Base-by-base conservation (phyloP, 2,797 vertebrate species). In the Trematomus bernacchii region DNA sequence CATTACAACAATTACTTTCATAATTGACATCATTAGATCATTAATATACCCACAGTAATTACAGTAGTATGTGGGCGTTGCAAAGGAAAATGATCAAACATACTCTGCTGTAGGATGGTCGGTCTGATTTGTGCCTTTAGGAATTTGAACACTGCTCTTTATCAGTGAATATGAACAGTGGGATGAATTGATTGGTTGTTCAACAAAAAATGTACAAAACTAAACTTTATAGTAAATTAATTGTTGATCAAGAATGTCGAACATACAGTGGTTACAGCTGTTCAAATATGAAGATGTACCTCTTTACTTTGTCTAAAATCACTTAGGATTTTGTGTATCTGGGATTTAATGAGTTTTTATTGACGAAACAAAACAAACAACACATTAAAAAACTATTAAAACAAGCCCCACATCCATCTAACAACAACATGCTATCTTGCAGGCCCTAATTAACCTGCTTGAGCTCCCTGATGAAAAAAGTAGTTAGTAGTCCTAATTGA, bases 1-100 rank as follows among this genome's bases (percentile, higher is more conserved):
- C 76, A 71, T 85, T 72, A 77, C 1, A 70, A 76, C 87, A 91
- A 89, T 93, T 89, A 89, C 73, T 80, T 84, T 71, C 80, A 89
- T 61, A 12, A 73, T 85, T 89, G 68, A 48, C 66, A 79, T 83
- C 68, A 87, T 86, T 86, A 79, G 82, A 77, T 85, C 67, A 33
- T 30, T 79, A 69, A 72, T 73, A 64, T 55, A 72, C 10, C 46
- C n/a, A 1, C 57, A 68, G 53, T 73, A 72, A 72, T 86, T 70
- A 79, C 30, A 62, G 61, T 18, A 21, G 61, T 50, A 67, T 69
- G 66, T 33, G 52, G 55, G 51, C 27, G 79, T 65, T 40, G 55
- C 30, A 69, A 33, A 77, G 23, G 67, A 21, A 65, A 73, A 47
- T 51, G 2, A 68, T 85, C 63, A 74, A 50, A 61, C n/a, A 68